Evolutionary conservation across 2,888 invertebrate species (phyloP), one percentile per base, ranked within the genome.

Genomic region (Synergus gifuensis): DNA sequence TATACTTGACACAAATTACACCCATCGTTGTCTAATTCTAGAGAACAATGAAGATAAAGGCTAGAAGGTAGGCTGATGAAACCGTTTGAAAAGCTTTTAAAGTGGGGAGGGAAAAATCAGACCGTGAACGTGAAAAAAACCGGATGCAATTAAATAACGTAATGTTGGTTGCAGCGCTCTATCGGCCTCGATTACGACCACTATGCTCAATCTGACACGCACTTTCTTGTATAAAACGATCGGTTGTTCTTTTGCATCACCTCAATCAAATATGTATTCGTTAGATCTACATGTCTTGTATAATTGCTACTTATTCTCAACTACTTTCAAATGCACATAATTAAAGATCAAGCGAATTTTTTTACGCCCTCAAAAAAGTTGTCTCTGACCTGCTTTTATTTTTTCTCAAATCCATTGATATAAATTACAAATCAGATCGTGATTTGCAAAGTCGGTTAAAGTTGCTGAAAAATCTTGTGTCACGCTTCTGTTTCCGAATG

Each of bases 41-140:
- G 18, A 42, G 46, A 67, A 67, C 46, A 67, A 67, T 67, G 67
- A 46, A 22, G 46, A 46, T 67, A 22, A 66, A 18, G 40, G 40
- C 16, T 58, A 18, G 14, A 14, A 11, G 14, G 12, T 67, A 46
- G 44, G 46, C 28, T 46, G 46, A 67, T 14, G 44, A 67, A 67
- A 46, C 46, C 46, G 22, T 46, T 22, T 67, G 67, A 67, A 67
- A 67, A 46, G 14, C 22, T 42, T 67, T n/a, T n/a, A 64, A 67
- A 67, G n/a, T 49, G 36, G 73, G 73, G 49, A 49, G n/a, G 54
- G 73, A 69, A 73, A 73, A 73, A 73, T 73, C 54, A 73, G 73
- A 54, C 73, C 73, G 73, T 73, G 73, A 73, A 73, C 73, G 54
- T 54, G 69, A 54, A 73, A 73, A 73, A 73, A 73, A 73, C 73